Evolutionary conservation across 2,888 invertebrate genomes (phyloP).

Genomic region (Volucella zonaria): DNA sequence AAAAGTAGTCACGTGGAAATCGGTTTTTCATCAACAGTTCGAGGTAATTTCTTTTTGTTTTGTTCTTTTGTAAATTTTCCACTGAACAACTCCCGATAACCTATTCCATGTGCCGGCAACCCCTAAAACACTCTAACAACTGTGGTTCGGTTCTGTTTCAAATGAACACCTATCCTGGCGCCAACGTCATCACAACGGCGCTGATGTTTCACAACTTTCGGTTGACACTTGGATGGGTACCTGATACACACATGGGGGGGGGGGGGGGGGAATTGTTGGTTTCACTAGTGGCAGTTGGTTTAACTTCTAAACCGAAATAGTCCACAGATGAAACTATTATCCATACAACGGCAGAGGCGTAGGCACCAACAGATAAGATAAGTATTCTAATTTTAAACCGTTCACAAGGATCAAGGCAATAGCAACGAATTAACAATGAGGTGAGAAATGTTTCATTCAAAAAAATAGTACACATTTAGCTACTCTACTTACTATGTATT

Average conservation of each 20-base stretch:
- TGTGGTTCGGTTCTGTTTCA: conserved; percentile 26
- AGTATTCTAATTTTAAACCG: conserved; percentile 25
- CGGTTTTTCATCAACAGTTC: conserved; percentile 42
- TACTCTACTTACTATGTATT: too few relatives aligned
- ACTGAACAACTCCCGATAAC: conserved; percentile 1
- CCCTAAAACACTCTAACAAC: background rate
- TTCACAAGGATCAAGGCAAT: conserved; percentile 5
- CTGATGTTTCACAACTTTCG: conserved; percentile 26
- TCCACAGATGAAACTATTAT: conserved; percentile 43
- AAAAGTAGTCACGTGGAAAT: conserved; percentile 65
- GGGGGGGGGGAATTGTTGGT: conserved; percentile 11
- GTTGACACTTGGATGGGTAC: conserved; percentile 28
- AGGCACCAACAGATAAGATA: too few relatives aligned
- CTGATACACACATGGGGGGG: too few relatives aligned
- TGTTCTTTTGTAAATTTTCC: conserved; percentile 40
- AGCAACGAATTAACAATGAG: background rate
- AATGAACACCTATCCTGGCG: conserved; percentile 33
- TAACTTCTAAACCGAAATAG: conserved; percentile 19
- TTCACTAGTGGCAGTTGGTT: conserved; percentile 54
- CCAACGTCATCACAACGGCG: conserved; percentile 6
- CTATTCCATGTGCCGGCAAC: background rate
- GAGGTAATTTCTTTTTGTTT: too few relatives aligned
- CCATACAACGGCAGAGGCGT: background rate
- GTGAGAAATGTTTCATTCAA: conserved; percentile 8
- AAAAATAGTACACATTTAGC: conserved; percentile 22